phyloP scores from a whole-genome alignment of 2,797 vertebrate species.

The Gymnothorax reevesii region DNA sequence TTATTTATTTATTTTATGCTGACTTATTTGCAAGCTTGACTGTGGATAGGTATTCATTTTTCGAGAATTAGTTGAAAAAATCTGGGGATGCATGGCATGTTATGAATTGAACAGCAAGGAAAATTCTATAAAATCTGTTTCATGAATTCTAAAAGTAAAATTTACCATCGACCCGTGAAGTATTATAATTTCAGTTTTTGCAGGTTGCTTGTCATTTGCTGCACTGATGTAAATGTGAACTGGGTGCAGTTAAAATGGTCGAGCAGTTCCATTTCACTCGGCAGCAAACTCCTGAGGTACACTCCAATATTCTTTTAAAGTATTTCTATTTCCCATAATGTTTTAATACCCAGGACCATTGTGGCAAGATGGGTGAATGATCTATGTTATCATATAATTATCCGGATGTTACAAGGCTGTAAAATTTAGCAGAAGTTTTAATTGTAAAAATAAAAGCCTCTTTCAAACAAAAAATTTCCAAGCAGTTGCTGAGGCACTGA shows the following conservation, averaged over 20 bases:
- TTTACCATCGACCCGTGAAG: neutral
- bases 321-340: neutral
- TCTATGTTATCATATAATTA: neutral
- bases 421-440: neutral
- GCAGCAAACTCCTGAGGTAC: neutral
- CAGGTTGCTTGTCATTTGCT: neutral
- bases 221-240: neutral
- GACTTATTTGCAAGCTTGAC: constrained; percentile 5
- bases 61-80: constrained; percentile 64
- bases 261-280: neutral
- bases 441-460: neutral
- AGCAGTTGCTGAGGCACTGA: neutral
- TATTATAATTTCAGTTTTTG: neutral
- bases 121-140: neutral
- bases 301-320: neutral
- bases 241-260: neutral
- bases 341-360: neutral
- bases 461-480: neutral
- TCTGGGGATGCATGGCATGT: constrained; percentile 57
- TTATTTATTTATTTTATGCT: constrained; percentile 54
- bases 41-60: constrained; percentile 48
- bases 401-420: neutral
- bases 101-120: constrained; percentile 47
- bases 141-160: neutral
- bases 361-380: too few species aligned